phyloP scores from a whole-genome alignment of 2,888 invertebrate genomes.

The Drosophila setosimentum region DNA sequence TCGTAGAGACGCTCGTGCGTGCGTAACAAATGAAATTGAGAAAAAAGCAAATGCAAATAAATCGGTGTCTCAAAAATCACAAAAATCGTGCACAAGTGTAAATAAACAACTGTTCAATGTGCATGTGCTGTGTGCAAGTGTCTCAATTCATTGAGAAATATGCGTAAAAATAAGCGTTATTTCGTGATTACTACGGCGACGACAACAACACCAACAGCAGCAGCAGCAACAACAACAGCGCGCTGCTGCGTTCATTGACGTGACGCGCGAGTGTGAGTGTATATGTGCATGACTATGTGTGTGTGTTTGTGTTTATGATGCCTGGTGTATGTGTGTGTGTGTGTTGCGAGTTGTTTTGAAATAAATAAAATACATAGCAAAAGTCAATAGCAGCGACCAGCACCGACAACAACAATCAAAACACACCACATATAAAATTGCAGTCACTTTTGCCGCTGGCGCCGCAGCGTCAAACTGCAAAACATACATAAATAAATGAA shows the following conservation, averaged over 20 bases:
- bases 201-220: slow-evolving; percentile 54
- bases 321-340: slow-evolving; percentile 44
- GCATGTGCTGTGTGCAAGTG: slow-evolving; percentile 49
- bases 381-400: slow-evolving; percentile 38
- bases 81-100: slow-evolving; percentile 66
- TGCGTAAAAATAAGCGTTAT: slow-evolving; percentile 69
- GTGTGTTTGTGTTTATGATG: slow-evolving; percentile 46
- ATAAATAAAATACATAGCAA: slow-evolving; percentile 51
- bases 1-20: slow-evolving; percentile 66
- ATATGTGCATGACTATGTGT: slow-evolving; percentile 40
- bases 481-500: slow-evolving; percentile 26
- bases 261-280: slow-evolving; percentile 74
- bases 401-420: slow-evolving; percentile 50
- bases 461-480: slow-evolving; percentile 43
- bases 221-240: slow-evolving; percentile 52
- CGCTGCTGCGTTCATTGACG: slow-evolving; percentile 82
- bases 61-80: slow-evolving; percentile 49
- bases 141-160: slow-evolving; percentile 67
- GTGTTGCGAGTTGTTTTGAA: slow-evolving; percentile 68
- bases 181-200: slow-evolving; percentile 63
- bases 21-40: slow-evolving; percentile 75
- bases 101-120: slow-evolving; percentile 68
- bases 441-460: slow-evolving; percentile 37
- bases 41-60: slow-evolving; percentile 57
- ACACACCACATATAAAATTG: slow-evolving; percentile 57